phyloP scores from a whole-genome alignment of 1,140 invertebrate genomes.

The Zaprionus camerounensis region DNA sequence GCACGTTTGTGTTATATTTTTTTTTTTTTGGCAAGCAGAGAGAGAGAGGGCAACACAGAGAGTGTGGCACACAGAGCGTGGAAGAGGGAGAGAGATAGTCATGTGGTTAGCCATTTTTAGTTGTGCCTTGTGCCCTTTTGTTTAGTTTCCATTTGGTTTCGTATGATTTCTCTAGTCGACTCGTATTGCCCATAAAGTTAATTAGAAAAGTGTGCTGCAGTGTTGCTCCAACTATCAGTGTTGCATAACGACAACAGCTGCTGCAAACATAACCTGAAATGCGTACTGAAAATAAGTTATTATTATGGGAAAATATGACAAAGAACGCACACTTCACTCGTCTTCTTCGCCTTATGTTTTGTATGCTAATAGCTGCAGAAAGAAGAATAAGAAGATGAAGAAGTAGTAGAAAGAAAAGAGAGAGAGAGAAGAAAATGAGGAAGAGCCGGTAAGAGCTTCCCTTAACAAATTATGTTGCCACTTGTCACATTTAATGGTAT shows the following conservation, averaged over 20 bases:
- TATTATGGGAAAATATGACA: conserved; percentile 78
- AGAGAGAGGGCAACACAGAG: background rate
- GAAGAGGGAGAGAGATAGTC: background rate
- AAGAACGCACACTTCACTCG: conserved; percentile 54
- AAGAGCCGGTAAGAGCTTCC: conserved; percentile 47
- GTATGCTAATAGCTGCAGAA: conserved; percentile 69
- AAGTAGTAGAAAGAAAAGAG: conserved; percentile 4
- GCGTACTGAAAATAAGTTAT: conserved; percentile 2
- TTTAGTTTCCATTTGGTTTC: conserved; percentile 40
- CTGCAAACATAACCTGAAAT: background rate
- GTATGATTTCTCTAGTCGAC: conserved; percentile 46
- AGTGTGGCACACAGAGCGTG: background rate
- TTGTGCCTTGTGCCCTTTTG: conserved; percentile 38
- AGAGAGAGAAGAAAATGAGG: conserved; percentile 31
- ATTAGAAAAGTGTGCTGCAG: conserved; percentile 46
- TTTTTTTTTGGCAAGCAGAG: background rate
- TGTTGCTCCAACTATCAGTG: conserved; percentile 23
- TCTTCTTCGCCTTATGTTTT: conserved; percentile 55
- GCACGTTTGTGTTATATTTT: conserved; percentile 72
- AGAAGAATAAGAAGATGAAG: background rate
- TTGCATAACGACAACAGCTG: conserved; percentile 15
- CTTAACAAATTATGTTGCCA: conserved; percentile 82
- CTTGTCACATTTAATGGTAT: conserved; percentile 83
- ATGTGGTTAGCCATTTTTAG: conserved; percentile 72
- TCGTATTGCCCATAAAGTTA: conserved; percentile 56